These are phyloP conservation scores for Chloroceryle inda DNA, from an alignment of 2,797 vertebrate species.

Conservation along the genomic window DNA sequence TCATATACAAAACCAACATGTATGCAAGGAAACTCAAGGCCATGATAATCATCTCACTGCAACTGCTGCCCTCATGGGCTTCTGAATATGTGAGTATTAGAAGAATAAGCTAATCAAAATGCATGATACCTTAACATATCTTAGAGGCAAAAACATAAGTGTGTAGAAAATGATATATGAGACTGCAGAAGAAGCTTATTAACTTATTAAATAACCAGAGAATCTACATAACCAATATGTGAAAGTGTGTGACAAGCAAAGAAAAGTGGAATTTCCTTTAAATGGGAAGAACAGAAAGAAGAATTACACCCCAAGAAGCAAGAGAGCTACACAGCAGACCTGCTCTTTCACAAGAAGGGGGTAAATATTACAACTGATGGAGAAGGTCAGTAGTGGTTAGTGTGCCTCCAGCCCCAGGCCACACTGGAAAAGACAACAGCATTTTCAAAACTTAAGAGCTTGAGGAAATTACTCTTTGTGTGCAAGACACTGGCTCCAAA, in stretches of 20 bases:
- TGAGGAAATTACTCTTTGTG: not conserved
- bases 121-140: not conserved
- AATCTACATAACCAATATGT: not conserved
- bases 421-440: not conserved
- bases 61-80: not conserved
- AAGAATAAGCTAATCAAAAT: not conserved
- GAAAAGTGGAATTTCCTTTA: not conserved
- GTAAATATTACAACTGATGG: not conserved
- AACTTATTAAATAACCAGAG: not conserved
- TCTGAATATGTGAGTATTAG: not conserved
- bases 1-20: not conserved
- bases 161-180: not conserved
- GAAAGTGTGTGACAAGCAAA: not conserved
- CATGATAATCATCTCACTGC: not conserved
- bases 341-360: not conserved
- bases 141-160: not conserved
- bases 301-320: not conserved
- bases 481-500: not conserved
- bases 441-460: not conserved
- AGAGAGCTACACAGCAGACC: not conserved
- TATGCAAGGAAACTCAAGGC: not conserved
- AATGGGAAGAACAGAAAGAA: not conserved
- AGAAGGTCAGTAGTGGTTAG: conserved; percentile 5
- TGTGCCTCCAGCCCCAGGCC: not conserved
- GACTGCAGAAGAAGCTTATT: not conserved